These are phyloP conservation scores for Phylloscopus collybita DNA, from an alignment of 2,797 vertebrate genomes.

Conservation along the genomic window DNA sequence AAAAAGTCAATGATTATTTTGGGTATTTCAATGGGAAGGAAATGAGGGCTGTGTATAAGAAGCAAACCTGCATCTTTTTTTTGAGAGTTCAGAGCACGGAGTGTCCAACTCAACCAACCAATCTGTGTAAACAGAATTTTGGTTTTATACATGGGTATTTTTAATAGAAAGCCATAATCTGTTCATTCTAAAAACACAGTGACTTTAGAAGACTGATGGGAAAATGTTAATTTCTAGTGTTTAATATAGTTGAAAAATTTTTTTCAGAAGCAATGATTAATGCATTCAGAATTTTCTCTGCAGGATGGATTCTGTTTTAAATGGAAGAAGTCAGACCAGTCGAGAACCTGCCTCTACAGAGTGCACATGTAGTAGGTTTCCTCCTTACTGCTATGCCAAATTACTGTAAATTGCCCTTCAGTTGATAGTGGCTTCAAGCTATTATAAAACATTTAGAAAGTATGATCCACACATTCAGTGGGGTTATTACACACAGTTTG, in stretches of 20 bases:
- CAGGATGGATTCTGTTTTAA: neutral
- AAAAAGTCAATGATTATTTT: neutral
- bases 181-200: neutral
- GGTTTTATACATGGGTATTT: neutral
- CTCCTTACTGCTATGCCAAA: neutral
- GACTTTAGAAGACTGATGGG: neutral
- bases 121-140: neutral
- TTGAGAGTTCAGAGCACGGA: neutral
- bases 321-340: neutral
- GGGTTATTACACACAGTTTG: neutral
- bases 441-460: neutral
- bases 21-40: neutral
- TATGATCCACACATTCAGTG: neutral
- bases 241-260: neutral
- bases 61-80: neutral
- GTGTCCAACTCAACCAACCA: neutral
- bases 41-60: neutral
- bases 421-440: neutral
- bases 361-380: neutral
- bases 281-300: neutral
- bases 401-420: neutral
- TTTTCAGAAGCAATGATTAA: neutral
- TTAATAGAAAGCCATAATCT: neutral
- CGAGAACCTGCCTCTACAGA: rapidly evolving
- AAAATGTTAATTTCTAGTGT: neutral